Conservation (phyloP, 2,797 vertebrate species). For the Halcyon smyrnensis region DNA sequence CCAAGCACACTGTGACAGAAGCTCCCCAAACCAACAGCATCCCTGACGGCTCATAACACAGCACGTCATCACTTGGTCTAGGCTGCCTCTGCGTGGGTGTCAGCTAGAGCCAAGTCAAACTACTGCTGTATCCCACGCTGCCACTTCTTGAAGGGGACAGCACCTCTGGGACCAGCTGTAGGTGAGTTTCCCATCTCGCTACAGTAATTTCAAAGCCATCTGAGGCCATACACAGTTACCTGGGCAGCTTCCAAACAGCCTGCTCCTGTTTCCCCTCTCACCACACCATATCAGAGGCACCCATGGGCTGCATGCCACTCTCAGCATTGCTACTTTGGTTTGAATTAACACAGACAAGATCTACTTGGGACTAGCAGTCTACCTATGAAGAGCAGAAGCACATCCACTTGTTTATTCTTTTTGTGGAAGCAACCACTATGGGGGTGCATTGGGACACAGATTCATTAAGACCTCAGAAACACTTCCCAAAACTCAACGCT, state of each 20-base stretch:
- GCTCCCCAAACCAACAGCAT: not conserved
- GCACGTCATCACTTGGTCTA: not conserved
- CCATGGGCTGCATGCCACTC: fast-evolving
- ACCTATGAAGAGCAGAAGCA: not conserved
- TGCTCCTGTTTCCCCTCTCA: not conserved
- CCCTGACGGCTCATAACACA: not conserved
- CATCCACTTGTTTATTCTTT: not conserved
- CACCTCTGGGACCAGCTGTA: not conserved
- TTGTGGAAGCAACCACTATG: not conserved
- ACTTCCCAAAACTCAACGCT: not conserved
- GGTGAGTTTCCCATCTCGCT: not conserved
- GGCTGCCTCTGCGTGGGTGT: not conserved
- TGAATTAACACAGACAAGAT: not conserved
- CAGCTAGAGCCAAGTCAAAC: not conserved
- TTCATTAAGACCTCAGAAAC: not conserved
- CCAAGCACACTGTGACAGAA: not conserved
- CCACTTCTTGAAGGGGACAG: fast-evolving
- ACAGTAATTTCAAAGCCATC: not conserved
- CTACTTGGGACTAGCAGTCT: not conserved
- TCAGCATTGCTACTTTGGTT: not conserved
- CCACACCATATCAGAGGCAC: not conserved
- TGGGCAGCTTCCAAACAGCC: not conserved
- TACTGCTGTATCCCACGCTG: not conserved
- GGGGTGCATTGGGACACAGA: not conserved
- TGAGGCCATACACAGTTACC: not conserved